Evolutionary conservation across 2,888 invertebrate species (phyloP).

Genomic region (Rotaria socialis): DNA sequence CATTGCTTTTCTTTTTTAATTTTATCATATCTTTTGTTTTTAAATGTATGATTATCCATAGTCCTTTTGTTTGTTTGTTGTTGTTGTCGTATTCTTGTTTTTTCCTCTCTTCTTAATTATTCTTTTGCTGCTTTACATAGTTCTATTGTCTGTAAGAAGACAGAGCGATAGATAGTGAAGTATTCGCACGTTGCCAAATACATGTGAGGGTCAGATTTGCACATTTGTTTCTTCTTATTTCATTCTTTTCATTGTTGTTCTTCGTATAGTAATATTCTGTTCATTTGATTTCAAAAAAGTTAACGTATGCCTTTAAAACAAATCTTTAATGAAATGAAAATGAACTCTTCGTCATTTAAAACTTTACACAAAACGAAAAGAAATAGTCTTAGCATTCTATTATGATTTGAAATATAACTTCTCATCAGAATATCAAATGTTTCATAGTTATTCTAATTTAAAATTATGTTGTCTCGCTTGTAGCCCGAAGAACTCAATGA

Average conservation of each 20-base stretch:
- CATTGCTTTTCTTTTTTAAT: neutral
- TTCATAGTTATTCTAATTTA: too few species aligned
- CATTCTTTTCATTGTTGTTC: neutral
- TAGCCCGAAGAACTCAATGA: too few species aligned
- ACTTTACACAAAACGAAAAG: too few species aligned
- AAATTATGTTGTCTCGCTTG: too few species aligned
- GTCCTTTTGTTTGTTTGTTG: neutral
- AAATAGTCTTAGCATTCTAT: too few species aligned
- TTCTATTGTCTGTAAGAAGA: neutral
- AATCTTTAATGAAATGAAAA: neutral
- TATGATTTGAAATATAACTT: too few species aligned
- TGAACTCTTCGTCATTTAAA: neutral
- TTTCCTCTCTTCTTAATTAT: neutral
- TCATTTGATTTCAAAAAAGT: neutral
- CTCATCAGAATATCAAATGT: too few species aligned
- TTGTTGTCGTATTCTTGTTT: neutral
- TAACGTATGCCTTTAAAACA: neutral
- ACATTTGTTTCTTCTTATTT: neutral
- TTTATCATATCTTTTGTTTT: neutral
- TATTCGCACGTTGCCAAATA: neutral
- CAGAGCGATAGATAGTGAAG: neutral
- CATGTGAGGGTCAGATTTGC: neutral
- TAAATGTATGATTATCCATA: neutral
- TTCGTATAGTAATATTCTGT: neutral
- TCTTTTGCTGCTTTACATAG: neutral